A percentile compares a stretch with the other conserved stretches of the same genome.
These are phyloP conservation scores for Simalia tracyae DNA, from an alignment of 2,797 vertebrate genomes.

Conservation along the genomic window DNA sequence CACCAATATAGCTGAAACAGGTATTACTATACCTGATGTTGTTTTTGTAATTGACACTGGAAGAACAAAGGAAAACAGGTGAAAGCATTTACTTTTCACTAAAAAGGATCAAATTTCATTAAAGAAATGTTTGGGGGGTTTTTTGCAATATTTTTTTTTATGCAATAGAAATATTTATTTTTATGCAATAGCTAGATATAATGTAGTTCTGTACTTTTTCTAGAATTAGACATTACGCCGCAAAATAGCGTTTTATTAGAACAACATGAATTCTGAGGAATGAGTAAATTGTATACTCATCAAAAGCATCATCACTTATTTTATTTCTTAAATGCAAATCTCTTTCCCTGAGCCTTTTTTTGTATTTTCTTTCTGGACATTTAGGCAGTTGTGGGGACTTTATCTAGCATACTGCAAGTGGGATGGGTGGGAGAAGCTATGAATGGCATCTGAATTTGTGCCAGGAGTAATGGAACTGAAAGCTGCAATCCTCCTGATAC, in stretches of 20 bases:
- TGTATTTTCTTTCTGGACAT: background rate
- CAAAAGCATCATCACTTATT: background rate
- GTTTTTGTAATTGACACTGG: conserved; percentile 96
- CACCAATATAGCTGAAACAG: conserved; percentile 98
- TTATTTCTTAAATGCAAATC: background rate
- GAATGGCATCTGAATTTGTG: background rate
- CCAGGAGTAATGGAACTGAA: background rate
- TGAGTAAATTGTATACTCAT: background rate
- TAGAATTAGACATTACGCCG: background rate
- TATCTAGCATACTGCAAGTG: background rate
- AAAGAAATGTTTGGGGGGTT: background rate
- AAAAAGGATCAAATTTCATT: background rate
- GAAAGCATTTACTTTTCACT: background rate
- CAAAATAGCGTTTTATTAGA: background rate
- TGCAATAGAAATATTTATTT: background rate
- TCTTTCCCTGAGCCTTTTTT: background rate
- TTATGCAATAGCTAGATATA: background rate
- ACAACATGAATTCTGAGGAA: background rate
- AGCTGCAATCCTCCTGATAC: background rate
- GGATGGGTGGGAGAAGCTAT: background rate
- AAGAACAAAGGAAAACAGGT: conserved; percentile 98
- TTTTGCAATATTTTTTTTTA: background rate
- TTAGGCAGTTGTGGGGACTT: background rate
- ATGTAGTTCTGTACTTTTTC: background rate
- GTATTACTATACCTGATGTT: conserved; percentile 97